Conservation (phyloP, 23 tunicate genomes). For the Trididemnum clinides region DNA sequence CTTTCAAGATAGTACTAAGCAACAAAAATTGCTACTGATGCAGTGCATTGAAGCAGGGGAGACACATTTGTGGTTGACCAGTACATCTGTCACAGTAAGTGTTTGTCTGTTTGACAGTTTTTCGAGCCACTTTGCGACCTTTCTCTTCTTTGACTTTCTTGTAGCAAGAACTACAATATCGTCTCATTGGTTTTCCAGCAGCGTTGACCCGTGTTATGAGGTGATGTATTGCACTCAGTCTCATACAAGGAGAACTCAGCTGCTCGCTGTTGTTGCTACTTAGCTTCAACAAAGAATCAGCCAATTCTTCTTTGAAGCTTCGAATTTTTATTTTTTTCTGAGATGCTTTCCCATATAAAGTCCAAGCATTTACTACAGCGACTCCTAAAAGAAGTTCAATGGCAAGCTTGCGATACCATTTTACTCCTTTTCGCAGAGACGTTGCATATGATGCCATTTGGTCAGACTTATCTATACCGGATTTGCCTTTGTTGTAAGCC, state of each 20-base stretch:
- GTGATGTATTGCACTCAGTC: conserved; percentile 2
- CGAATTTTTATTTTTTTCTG: conserved; percentile 27
- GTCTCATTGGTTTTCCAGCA: conserved; percentile 3
- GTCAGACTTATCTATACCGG: conserved; percentile 17
- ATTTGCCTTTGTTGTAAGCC: conserved; percentile 33
- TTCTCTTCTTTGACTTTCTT: background rate
- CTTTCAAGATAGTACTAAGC: conserved; percentile 27
- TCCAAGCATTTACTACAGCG: conserved; percentile 29
- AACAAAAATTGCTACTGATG: conserved; percentile 18
- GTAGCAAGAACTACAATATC: conserved; percentile 17
- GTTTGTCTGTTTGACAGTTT: conserved; percentile 30
- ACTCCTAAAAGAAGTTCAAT: conserved; percentile 20
- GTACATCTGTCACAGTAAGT: conserved; percentile 16
- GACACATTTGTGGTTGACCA: conserved; percentile 33
- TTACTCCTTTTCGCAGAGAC: conserved; percentile 30
- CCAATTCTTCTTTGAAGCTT: conserved; percentile 30
- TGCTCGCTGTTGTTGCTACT: conserved; percentile 12
- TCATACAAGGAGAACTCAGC: conserved; percentile 5
- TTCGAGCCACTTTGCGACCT: conserved; percentile 21
- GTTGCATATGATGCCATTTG: conserved; percentile 41
- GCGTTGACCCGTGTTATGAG: background rate
- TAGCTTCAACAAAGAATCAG: conserved; percentile 13
- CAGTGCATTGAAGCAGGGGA: conserved; percentile 8
- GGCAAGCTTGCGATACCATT: conserved; percentile 32
- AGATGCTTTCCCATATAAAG: background rate